phyloP scores from a whole-genome alignment of 30 jellyfish, hydroid and myxozoan species.

The Turritopsis dohrnii region DNA sequence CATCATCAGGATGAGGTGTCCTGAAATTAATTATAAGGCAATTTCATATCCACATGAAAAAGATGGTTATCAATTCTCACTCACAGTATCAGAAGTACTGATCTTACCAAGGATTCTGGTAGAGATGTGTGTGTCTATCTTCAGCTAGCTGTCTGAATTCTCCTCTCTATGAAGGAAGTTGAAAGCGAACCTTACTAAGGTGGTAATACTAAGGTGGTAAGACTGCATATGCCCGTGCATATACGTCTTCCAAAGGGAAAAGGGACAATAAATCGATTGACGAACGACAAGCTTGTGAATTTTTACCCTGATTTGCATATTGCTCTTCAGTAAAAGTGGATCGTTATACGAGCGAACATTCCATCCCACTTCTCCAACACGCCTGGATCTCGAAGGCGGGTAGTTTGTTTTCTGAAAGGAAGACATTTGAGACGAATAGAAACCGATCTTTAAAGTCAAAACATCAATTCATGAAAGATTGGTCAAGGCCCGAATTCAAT shows the following conservation, averaged over 20 bases:
- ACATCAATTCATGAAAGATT: too few species aligned
- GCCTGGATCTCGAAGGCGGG: conserved; percentile 31
- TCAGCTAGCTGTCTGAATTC: conserved; percentile 70
- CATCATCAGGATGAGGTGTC: not conserved
- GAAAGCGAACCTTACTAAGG: too few species aligned
- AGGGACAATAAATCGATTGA: not conserved
- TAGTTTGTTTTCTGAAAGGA: conserved; percentile 9
- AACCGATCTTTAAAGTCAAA: too few species aligned
- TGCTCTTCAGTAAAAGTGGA: not conserved
- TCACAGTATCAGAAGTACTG: too few species aligned
- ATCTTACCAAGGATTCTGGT: conserved; percentile 78
- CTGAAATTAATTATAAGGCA: not conserved
- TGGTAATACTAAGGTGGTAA: too few species aligned
- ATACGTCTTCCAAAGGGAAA: too few species aligned
- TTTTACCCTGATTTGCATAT: conserved; percentile 22
- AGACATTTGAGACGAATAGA: not conserved
- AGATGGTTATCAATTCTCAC: too few species aligned
- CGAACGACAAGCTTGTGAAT: not conserved
- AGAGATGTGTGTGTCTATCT: conserved; percentile 59
- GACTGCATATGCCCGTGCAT: too few species aligned
- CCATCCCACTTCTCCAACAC: conserved; percentile 72
- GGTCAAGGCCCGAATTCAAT: too few species aligned
- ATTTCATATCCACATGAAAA: too few species aligned
- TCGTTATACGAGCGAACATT: conserved; percentile 31
- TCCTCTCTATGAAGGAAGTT: conserved; percentile 29